Conservation (phyloP, 1,140 invertebrate species). For the Acyrthosiphon pisum region DNA sequence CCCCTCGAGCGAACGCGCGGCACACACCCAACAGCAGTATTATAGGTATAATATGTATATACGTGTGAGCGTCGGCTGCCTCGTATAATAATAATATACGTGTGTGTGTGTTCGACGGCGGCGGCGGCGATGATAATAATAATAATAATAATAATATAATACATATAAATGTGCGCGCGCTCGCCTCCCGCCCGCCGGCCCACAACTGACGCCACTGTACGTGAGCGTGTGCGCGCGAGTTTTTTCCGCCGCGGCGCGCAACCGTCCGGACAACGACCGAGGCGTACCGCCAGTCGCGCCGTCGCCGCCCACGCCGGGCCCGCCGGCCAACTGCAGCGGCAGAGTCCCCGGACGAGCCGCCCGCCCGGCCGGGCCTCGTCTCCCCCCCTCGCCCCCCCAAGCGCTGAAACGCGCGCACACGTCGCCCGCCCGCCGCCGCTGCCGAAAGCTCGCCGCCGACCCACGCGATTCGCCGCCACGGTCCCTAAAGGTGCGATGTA, state of each 20-base stretch:
- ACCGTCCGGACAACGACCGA: background rate
- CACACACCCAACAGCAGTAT: no score
- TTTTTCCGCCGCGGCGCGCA: slow-evolving; percentile 1
- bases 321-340: slow-evolving; percentile 50
- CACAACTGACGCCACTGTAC: background rate
- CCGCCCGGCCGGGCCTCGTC: background rate
- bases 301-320: slow-evolving; percentile 49
- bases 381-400: background rate
- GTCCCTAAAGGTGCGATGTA: background rate
- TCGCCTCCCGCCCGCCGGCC: no score
- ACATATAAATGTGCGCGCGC: background rate
- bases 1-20: no score
- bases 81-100: background rate
- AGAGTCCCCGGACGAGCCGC: slow-evolving; percentile 1
- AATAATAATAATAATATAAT: slow-evolving; percentile 1
- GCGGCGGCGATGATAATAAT: background rate
- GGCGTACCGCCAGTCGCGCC: slow-evolving; percentile 26
- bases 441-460: background rate
- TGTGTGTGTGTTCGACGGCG: background rate
- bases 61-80: no score
- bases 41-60: no score
- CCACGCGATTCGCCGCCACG: background rate
- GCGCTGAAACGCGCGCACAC: background rate
- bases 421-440: background rate
- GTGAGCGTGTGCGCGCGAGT: background rate